Base-by-base conservation (phyloP, 2,797 vertebrate genomes). In the Argya squamiceps region DNA sequence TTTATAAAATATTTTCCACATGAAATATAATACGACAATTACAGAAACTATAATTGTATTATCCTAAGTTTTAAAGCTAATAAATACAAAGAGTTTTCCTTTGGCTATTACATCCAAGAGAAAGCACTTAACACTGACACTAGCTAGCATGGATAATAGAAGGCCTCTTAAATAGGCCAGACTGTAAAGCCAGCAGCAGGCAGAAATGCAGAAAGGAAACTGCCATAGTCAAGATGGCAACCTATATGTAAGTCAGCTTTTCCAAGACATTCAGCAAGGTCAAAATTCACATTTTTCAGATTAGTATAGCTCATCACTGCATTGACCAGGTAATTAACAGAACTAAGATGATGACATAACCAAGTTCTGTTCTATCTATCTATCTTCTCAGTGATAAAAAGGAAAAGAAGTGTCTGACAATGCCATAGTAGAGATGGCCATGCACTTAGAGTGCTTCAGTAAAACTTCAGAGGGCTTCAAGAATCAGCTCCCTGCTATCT, bases 201-300 rank as follows among this genome's bases (percentile, higher is more conserved):
- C 83, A 89, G 69, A 89, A 93, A 77, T 27, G 84, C 50, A 80
- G 43, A 96, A 76, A 79, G 88, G 76, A 96, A 97, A 81, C 73
- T 29, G 9, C 23, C 47, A 65, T 1, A 83, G 73, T 78, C 0
- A 3, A 79, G 77, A 81, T 3, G 44, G 75, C 75, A 86, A 80
- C 53, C 65, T 81, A 4, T 8, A 29, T 0, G 17, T 27, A 58
- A 53, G 39, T 6, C 55, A 77, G 29, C 29, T 83, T 44, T 62
- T 37, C 74, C 7, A 0, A 89, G 69, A 70, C 43, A 73, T 32
- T 50, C 50, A 43, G 74, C 8, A 81, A 62, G 26, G 30, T 47
- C 50, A 59, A 83, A 87, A 68, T 37, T 65, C 65, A 36, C 36
- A 8, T 52, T 77, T 92, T 89, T 88, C 60, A 86, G 32, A 78